Evolutionary conservation across 1,140 invertebrate genomes (phyloP).

Genomic region (Solenopsis fugax): DNA sequence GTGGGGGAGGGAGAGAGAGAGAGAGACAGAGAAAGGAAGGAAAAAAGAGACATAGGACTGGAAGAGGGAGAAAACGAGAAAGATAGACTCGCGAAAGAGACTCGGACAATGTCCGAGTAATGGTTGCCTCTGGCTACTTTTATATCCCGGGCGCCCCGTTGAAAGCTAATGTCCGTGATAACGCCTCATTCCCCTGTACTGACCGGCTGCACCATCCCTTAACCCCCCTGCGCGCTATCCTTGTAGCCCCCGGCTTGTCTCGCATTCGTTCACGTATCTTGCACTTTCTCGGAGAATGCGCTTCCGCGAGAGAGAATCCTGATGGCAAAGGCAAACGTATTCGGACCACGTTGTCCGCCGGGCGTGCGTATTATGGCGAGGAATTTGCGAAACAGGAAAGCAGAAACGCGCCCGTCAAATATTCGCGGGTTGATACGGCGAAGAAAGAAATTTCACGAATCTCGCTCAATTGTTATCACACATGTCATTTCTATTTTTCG

Average conservation of each 20-base stretch:
- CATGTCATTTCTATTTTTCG: background rate
- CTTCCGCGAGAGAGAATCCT: conserved; percentile 50
- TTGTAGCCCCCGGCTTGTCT: conserved; percentile 44
- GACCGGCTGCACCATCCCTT: conserved; percentile 64
- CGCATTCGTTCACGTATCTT: conserved; percentile 62
- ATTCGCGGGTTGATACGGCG: background rate
- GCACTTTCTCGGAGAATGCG: conserved; percentile 46
- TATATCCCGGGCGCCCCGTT: conserved; percentile 81
- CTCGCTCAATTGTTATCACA: background rate
- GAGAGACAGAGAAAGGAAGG: conserved; percentile 32
- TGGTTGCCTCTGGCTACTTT: conserved; percentile 84
- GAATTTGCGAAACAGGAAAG: conserved; percentile 46
- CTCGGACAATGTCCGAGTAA: conserved; percentile 85
- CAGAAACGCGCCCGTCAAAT: conserved; percentile 24
- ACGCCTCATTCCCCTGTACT: conserved; percentile 75
- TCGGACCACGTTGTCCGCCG: conserved; percentile 52
- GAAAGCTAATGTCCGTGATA: conserved; percentile 85
- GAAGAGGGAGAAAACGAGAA: conserved; percentile 63
- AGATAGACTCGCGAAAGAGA: conserved; percentile 71
- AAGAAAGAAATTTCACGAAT: conserved; percentile 8
- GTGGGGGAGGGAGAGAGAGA: background rate
- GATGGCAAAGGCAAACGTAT: conserved; percentile 60
- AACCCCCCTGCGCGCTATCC: background rate
- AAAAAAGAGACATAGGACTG: conserved; percentile 26
- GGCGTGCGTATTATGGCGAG: conserved; percentile 27